Percentiles rank a stretch among this genome's conserved stretches.
These are phyloP conservation scores for Nymphicus hollandicus DNA, from an alignment of 2,113 vertebrate species.

Conservation along the genomic window DNA sequence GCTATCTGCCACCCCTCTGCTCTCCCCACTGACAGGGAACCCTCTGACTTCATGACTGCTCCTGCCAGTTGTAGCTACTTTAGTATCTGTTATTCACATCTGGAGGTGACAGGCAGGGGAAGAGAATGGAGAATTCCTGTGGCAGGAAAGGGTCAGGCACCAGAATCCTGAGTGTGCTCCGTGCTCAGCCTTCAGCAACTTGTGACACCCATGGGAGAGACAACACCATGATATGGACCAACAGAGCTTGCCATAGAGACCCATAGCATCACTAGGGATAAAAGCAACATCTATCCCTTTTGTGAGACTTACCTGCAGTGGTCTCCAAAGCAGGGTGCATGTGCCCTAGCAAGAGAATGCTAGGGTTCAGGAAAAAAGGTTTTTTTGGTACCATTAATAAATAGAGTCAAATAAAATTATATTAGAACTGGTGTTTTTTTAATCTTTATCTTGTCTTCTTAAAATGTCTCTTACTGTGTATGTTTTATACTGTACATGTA, in stretches of 20 bases:
- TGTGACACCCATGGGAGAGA: accelerated
- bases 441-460: background rate
- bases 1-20: background rate
- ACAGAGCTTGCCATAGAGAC: background rate
- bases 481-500: background rate
- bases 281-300: background rate
- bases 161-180: accelerated
- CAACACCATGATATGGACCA: accelerated
- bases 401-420: background rate
- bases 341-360: background rate
- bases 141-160: background rate
- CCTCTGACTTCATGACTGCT: background rate
- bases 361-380: background rate
- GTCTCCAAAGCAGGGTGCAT: background rate
- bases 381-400: background rate
- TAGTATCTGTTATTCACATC: background rate
- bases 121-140: background rate
- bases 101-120: background rate
- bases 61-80: background rate
- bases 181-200: background rate
- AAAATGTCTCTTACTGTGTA: background rate
- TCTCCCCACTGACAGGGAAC: background rate
- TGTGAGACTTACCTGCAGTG: background rate
- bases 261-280: background rate
- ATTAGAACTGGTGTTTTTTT: background rate